Base-by-base conservation (phyloP, 92 coral and sea anemone species). In the Galaxea fascicularis region DNA sequence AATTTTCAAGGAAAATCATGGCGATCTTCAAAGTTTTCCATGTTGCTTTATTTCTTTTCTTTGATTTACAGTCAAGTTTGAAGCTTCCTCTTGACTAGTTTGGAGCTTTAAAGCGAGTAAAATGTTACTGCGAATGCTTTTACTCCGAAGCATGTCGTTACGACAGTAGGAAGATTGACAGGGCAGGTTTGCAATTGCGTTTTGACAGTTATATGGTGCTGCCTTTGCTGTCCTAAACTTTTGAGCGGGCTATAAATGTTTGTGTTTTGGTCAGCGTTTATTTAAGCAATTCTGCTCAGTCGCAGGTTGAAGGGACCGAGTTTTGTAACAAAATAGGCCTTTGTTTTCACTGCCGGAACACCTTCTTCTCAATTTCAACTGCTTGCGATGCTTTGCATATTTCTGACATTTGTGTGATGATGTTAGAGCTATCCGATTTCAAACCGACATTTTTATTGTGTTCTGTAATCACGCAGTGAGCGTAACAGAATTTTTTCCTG, bases 391-490 rank as follows among this genome's bases (percentile, higher is more conserved):
- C 28, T 67, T 51, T 25, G 10, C 28, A 51, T 79, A 22, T 16
- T 71, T 65, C 27, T 31, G 71, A 64, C 52, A 45, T 76, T 76
- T n/a, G 4, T 57, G 12, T 13, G 8, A 31, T 31, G 35, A 58
- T 24, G 41, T 76, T 65, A 2, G 7, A 4, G 60, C 73, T 45
- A 47, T 78, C 71, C 29, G 10, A n/a, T 78, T 65, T 45, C 83
- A 76, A 35, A 58, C 22, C 41, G 64, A 52, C 57, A 10, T 56
- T 45, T 71, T 29, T 12, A 7, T 35, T 69, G 17, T 60, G 31
- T 27, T 64, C 72, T 49, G 16, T 10, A 17, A 65, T 79, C 52
- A 51, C 65, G 74, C 81, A 76, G 22, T 25, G 31, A 45, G 35
- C 67, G 80, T 72, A 47, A 47, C 16, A 31, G 28, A 64, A 4